Percentiles rank a stretch among this genome's conserved stretches.
Conservation (phyloP, 2,888 invertebrate species). For the Diabrotica balteata region DNA sequence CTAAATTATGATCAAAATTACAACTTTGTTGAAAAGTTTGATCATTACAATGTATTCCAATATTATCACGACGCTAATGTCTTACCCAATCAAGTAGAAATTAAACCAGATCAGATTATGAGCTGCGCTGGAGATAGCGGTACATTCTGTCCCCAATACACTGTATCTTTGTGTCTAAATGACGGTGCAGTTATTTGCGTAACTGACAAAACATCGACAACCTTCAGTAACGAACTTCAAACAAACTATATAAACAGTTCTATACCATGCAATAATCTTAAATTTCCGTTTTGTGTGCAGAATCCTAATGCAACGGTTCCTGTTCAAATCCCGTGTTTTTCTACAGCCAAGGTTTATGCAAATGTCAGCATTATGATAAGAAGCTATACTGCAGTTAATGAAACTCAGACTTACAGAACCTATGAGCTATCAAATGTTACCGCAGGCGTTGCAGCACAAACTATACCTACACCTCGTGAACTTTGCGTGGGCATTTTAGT, state of each 20-base stretch:
- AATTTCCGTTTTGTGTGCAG: conserved; percentile 14
- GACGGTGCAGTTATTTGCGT: conserved; percentile 28
- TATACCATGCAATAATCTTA: conserved; percentile 14
- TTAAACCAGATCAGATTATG: conserved; percentile 21
- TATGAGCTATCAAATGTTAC: conserved; percentile 4
- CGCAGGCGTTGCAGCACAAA: neutral
- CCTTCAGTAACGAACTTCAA: conserved; percentile 8
- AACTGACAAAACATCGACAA: conserved; percentile 13
- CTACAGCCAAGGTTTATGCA: conserved; percentile 22
- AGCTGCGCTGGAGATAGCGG: conserved; percentile 28
- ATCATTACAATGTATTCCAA: conserved; percentile 28
- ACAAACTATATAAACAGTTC: conserved; percentile 16
- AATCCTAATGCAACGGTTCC: conserved; percentile 8
- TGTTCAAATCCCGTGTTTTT: conserved; percentile 24
- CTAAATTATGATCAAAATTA: conserved; percentile 26
- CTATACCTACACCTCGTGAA: conserved; percentile 12
- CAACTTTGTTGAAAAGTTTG: conserved; percentile 20
- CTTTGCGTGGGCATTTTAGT: conserved; percentile 23
- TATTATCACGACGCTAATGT: conserved; percentile 22
- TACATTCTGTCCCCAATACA: conserved; percentile 25
- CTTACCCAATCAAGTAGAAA: conserved; percentile 18
- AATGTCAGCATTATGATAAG: conserved; percentile 18
- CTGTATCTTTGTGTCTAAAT: conserved; percentile 21
- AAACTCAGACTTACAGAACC: conserved; percentile 19
- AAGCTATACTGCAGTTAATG: conserved; percentile 1